Conservation (phyloP, 2,888 invertebrate genomes). For the Epistrophe grossulariae region DNA sequence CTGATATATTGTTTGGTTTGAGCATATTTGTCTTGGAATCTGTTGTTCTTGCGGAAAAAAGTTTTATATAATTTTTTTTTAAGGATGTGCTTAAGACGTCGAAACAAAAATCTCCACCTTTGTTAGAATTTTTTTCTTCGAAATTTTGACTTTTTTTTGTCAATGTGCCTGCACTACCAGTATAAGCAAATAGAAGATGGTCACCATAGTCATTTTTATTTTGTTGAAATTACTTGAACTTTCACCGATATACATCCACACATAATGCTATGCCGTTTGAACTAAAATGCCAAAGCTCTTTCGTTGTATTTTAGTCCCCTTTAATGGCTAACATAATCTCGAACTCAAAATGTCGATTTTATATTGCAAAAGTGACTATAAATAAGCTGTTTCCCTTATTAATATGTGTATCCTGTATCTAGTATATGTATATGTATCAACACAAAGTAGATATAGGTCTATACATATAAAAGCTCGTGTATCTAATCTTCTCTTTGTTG, state of each 20-base stretch:
- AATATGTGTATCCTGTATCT: not conserved
- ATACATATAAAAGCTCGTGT: constrained; percentile 29
- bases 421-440: not conserved
- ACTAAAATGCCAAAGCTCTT: constrained; percentile 31
- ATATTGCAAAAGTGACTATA: constrained; percentile 39
- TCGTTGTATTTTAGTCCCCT: constrained; percentile 5
- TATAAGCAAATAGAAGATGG: not conserved
- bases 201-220: constrained; percentile 17
- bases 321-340: constrained; percentile 43
- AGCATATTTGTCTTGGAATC: too few species aligned
- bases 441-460: not conserved
- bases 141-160: too few species aligned
- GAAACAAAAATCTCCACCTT: too few species aligned
- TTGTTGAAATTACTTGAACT: constrained; percentile 42
- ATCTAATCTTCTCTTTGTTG: constrained; percentile 43
- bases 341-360: constrained; percentile 35
- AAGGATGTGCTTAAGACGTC: too few species aligned
- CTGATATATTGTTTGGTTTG: too few species aligned
- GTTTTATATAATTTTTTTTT: too few species aligned
- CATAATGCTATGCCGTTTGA: not conserved
- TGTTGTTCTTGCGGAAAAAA: too few species aligned
- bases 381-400: constrained; percentile 62
- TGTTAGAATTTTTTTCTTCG: too few species aligned
- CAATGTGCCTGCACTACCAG: too few species aligned
- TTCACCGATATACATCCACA: constrained; percentile 50